Evolutionary conservation across 2,113 vertebrate species (phyloP).

Genomic region (Eudyptes chrysolophus): DNA sequence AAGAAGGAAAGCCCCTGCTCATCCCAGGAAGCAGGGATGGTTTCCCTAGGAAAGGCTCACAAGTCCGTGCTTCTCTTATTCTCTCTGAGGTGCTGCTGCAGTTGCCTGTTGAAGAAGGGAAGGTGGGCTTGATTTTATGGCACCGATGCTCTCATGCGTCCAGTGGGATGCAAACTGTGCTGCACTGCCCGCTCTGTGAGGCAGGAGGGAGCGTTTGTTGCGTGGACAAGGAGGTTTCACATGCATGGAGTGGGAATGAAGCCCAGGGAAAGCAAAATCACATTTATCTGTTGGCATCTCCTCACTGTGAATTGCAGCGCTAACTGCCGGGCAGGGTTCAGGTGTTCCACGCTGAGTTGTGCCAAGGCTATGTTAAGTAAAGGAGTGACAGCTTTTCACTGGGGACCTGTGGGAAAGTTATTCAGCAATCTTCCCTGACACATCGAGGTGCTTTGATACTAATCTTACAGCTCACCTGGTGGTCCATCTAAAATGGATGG

Average conservation of each 20-base stretch:
- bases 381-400: neutral
- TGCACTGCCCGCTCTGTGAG: neutral
- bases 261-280: neutral
- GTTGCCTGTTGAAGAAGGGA: neutral
- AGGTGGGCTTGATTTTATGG: neutral
- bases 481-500: neutral
- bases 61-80: neutral
- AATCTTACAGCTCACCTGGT: neutral
- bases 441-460: neutral
- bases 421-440: neutral
- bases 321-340: rapidly evolving
- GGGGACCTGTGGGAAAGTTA: neutral
- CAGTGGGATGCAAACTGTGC: rapidly evolving
- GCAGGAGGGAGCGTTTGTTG: neutral
- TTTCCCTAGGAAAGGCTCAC: neutral
- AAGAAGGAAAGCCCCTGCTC: neutral
- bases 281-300: neutral
- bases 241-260: neutral
- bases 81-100: neutral
- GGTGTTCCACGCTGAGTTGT: rapidly evolving
- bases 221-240: neutral
- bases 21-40: neutral
- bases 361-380: neutral
- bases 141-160: rapidly evolving
- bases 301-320: neutral